Evolutionary conservation across 2,888 invertebrate genomes (phyloP).

Genomic region (Agelastica alni): DNA sequence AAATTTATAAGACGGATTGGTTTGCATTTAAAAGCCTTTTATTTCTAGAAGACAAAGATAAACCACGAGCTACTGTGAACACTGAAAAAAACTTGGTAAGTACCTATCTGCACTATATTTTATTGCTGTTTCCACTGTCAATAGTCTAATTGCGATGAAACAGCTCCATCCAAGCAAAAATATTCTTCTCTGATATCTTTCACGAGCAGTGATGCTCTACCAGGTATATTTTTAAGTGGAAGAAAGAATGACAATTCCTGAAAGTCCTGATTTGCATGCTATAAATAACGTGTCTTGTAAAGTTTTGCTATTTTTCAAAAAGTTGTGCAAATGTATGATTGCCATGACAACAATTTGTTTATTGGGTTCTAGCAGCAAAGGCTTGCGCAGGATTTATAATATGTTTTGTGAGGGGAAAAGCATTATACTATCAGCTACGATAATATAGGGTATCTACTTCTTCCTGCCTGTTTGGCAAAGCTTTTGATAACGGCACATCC

Average conservation of each 20-base stretch:
- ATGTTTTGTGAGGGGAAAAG: constrained; percentile 12
- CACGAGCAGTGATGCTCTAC: no score
- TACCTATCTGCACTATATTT: no score
- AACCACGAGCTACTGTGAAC: neutral
- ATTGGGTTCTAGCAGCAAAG: constrained; percentile 4
- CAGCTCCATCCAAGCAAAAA: neutral
- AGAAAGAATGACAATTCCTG: no score
- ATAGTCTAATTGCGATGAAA: neutral
- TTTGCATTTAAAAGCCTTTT: neutral
- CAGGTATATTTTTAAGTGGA: no score
- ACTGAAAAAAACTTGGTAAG: no score
- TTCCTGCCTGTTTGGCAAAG: neutral
- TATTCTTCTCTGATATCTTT: no score
- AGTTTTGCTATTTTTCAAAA: neutral
- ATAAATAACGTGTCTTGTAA: no score
- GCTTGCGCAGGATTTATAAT: constrained; percentile 17
- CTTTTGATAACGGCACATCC: no score
- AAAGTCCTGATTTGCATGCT: no score
- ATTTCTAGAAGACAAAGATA: neutral
- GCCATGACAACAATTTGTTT: constrained; percentile 15
- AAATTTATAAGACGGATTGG: no score
- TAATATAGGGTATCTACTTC: constrained; percentile 8
- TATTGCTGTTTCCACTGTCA: neutral
- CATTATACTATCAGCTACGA: constrained; percentile 14
- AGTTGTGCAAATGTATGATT: constrained; percentile 7